A percentile compares a stretch with the other conserved stretches of the same genome.
Conservation (phyloP, 2,888 invertebrate genomes). For the Romanomermis culicivorax region DNA sequence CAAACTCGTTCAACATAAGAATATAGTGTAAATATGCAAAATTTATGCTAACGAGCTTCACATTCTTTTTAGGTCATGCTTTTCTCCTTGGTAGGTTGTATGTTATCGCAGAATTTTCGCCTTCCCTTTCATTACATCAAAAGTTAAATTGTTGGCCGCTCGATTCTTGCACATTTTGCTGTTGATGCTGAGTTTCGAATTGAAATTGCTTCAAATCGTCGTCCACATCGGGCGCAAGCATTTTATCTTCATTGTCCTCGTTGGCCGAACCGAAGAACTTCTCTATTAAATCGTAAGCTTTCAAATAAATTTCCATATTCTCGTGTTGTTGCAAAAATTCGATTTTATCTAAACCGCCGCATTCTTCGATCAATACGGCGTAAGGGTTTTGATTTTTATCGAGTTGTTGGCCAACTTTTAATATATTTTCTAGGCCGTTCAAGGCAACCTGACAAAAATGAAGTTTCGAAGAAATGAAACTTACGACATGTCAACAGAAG, state of each 20-base stretch:
- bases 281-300: constrained; percentile 88
- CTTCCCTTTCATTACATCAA: too few species aligned
- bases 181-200: too few species aligned
- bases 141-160: neutral
- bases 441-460: constrained; percentile 68
- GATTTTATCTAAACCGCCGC: constrained; percentile 90
- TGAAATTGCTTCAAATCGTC: neutral
- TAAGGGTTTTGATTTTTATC: constrained; percentile 55
- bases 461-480: too few species aligned
- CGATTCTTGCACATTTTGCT: neutral
- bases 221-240: neutral
- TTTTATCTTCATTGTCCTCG: neutral
- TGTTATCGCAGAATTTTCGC: too few species aligned
- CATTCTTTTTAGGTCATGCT: too few species aligned
- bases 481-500: too few species aligned
- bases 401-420: constrained; percentile 71
- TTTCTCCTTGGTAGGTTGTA: too few species aligned
- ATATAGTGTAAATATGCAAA: too few species aligned
- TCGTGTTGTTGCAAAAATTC: constrained; percentile 91
- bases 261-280: constrained; percentile 46
- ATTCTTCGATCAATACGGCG: constrained; percentile 74
- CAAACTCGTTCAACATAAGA: too few species aligned
- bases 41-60: too few species aligned
- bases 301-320: constrained; percentile 85
- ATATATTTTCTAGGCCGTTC: constrained; percentile 80